Base-by-base conservation (phyloP, 2,888 invertebrate genomes). In the Rhagophthalmus giganteus region DNA sequence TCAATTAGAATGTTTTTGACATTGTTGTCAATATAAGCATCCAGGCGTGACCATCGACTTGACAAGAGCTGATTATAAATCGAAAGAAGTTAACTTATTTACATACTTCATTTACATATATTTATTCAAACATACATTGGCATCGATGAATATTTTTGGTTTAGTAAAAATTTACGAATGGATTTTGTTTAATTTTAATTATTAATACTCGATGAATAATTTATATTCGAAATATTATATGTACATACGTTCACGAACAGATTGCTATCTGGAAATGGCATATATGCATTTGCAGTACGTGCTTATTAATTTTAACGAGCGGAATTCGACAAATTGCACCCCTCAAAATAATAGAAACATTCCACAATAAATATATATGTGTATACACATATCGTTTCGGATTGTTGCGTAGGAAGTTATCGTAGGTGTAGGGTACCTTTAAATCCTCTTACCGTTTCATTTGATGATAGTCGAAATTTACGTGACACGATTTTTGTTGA, bases 1-100 rank as follows among this genome's bases (percentile, higher is more conserved):
- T 66, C 68, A 68, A 69, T 70, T 70, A 67, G 67, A 67, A 66
- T 72, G 72, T 69, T 72, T 70, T 70, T 70, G 72, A 71, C 72
- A 65, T 60, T 61, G 65, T 65, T 69, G 69, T 68, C 69, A 68
- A 67, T 66, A 62, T 55, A 62, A 55, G 57, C 63, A 61, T 45
- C 58, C 61, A 61, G 61, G 63, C 66, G 64, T 62, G 59, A 60
- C 62, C 58, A 62, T 61, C 61, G 63, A 59, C 63, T 59, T 64
- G 66, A 64, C 67, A 65, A 60, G 60, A 58, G 57, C 62, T 67
- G 63, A 66, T 68, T 67, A 64, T 65, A 55, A 62, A 62, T 60
- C 57, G 60, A 62, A 60, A 63, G 62, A 61, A 62, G 60, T 63
- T 64, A 53, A 58, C 48, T 58, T 48, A 59, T 60, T 60, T 60